These are phyloP conservation scores for Gastracanthus pulcherrimus DNA, from an alignment of 2,888 invertebrate species.

Conservation along the genomic window DNA sequence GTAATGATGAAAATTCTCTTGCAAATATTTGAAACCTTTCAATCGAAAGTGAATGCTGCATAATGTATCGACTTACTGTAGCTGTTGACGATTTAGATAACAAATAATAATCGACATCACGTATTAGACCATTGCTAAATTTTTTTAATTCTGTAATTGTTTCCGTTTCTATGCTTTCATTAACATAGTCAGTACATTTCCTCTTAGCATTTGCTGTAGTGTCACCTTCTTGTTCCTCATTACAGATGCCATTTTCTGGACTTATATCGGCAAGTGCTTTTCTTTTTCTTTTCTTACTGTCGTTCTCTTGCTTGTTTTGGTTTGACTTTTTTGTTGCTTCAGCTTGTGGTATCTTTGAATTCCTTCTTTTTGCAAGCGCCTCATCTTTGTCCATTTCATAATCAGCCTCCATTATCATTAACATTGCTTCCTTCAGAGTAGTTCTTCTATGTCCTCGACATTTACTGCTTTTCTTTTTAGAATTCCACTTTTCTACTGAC, in stretches of 20 bases:
- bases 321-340: background rate
- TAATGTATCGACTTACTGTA: constrained; percentile 30
- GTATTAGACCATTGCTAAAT: background rate
- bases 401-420: background rate
- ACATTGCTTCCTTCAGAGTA: background rate
- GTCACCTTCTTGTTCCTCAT: background rate
- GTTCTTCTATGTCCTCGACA: background rate
- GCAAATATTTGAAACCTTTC: background rate
- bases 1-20: background rate
- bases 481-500: constrained; percentile 25
- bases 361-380: background rate
- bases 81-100: constrained; percentile 12
- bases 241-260: background rate
- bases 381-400: background rate
- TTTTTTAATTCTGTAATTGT: background rate
- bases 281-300: background rate
- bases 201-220: background rate
- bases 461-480: background rate
- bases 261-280: background rate
- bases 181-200: background rate
- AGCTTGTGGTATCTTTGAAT: background rate
- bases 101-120: constrained; percentile 39
- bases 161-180: background rate
- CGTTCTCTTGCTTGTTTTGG: background rate
- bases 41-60: background rate